Evolutionary conservation across 2,888 invertebrate genomes (phyloP).

Genomic region (Thalpophila matura): DNA sequence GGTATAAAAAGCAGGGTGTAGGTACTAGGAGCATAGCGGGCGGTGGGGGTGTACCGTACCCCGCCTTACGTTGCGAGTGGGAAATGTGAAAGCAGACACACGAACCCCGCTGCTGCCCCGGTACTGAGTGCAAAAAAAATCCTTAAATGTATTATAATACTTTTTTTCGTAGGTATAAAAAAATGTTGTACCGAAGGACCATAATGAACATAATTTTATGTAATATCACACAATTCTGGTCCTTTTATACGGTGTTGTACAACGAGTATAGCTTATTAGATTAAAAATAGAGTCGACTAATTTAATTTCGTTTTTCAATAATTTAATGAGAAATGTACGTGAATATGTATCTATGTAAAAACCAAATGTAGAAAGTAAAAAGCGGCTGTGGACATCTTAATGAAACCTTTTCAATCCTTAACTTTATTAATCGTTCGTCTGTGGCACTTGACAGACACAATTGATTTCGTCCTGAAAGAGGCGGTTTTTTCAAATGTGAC

Average conservation of each 20-base stretch:
- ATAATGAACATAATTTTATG: neutral
- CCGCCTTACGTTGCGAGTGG: constrained; percentile 88
- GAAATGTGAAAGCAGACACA: constrained; percentile 91
- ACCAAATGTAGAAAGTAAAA: too few relatives aligned
- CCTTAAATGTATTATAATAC: neutral
- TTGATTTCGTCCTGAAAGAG: too few relatives aligned
- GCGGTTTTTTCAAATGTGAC: too few relatives aligned
- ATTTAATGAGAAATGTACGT: too few relatives aligned
- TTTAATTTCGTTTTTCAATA: too few relatives aligned
- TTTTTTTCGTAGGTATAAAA: neutral
- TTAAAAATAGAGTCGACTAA: too few relatives aligned
- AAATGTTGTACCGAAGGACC: neutral
- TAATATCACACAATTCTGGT: neutral
- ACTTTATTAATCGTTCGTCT: too few relatives aligned
- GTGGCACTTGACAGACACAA: too few relatives aligned
- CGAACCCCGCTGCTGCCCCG: constrained; percentile 88
- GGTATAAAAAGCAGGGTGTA: constrained; percentile 88
- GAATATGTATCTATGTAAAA: too few relatives aligned
- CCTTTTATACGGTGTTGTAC: neutral
- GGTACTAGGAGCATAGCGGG: constrained; percentile 84
- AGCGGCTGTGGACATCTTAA: too few relatives aligned
- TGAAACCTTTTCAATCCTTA: too few relatives aligned
- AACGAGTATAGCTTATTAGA: too few relatives aligned
- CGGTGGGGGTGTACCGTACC: constrained; percentile 79
- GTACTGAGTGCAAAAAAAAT: constrained; percentile 79